Conservation (phyloP, 2,797 vertebrate genomes). For the Parauchenoglanis ngamensis region DNA sequence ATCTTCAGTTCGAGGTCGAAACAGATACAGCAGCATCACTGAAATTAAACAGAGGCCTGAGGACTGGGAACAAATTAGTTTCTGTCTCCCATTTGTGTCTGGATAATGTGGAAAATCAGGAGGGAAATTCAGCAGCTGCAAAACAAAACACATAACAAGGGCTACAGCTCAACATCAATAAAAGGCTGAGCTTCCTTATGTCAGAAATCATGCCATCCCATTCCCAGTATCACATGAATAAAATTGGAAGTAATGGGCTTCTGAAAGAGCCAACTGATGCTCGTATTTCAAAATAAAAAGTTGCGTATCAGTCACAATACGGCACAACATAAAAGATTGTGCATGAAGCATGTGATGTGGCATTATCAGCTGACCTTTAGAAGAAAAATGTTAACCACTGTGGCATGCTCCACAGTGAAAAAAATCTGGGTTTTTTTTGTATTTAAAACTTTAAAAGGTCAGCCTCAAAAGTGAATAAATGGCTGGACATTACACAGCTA, state of each 20-base stretch:
- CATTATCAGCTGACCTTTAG: slow-evolving; percentile 58
- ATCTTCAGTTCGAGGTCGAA: background rate
- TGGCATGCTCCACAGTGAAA: background rate
- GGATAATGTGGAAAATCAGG: slow-evolving; percentile 12
- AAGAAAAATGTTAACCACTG: slow-evolving; percentile 22
- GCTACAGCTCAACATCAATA: background rate
- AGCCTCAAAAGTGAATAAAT: background rate
- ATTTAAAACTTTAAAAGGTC: slow-evolving; percentile 16
- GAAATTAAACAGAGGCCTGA: background rate
- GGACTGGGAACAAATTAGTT: background rate
- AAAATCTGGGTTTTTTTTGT: background rate
- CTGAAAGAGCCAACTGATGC: background rate
- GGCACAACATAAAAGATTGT: background rate
- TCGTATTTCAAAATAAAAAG: background rate
- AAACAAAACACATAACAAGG: slow-evolving; percentile 8
- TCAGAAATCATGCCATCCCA: background rate
- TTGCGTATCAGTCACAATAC: slow-evolving; percentile 19
- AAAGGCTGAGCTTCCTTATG: background rate
- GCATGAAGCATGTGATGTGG: slow-evolving; percentile 49
- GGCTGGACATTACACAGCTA: background rate
- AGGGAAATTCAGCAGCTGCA: background rate
- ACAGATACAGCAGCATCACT: slow-evolving; percentile 7
- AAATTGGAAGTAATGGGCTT: slow-evolving; percentile 15
- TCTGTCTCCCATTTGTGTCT: background rate
- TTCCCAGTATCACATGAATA: slow-evolving; percentile 2